Conservation (phyloP, 2,888 invertebrate species). For the Ceratothoa steindachneri region DNA sequence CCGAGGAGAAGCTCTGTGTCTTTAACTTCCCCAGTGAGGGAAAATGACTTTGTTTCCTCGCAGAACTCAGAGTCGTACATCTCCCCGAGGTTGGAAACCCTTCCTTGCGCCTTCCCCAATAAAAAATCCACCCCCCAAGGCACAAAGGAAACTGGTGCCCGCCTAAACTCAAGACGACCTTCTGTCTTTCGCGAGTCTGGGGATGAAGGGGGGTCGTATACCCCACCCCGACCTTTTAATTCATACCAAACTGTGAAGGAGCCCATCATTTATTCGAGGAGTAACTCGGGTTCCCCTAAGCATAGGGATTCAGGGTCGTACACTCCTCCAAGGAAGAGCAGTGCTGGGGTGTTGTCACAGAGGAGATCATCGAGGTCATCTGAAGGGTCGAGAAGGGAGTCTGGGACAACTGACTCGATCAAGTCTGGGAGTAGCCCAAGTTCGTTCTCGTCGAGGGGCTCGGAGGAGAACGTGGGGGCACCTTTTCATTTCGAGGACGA, state of each 20-base stretch:
- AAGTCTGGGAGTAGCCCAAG: neutral
- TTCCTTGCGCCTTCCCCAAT: neutral
- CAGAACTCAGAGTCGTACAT: neutral
- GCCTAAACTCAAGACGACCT: neutral
- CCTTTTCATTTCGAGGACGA: neutral
- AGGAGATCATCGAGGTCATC: neutral
- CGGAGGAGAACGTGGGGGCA: neutral
- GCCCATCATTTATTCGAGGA: neutral
- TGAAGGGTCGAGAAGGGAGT: neutral
- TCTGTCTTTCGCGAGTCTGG: neutral
- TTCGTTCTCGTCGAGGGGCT: neutral
- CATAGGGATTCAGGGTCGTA: neutral
- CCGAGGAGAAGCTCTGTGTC: conserved; percentile 3
- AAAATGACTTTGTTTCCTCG: neutral
- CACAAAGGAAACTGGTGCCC: neutral
- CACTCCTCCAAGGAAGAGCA: neutral
- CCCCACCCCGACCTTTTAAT: conserved; percentile 1
- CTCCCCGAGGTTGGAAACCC: neutral
- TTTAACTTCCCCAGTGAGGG: neutral
- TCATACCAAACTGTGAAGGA: neutral
- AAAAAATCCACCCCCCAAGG: neutral
- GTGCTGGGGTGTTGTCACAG: neutral
- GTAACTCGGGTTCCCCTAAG: neutral
- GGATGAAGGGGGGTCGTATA: neutral
- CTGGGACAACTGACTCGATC: neutral